A percentile compares a stretch with the other conserved stretches of the same genome.
These are phyloP conservation scores for Julus scandinavius DNA, from an alignment of 2,888 invertebrate genomes.

Conservation along the genomic window DNA sequence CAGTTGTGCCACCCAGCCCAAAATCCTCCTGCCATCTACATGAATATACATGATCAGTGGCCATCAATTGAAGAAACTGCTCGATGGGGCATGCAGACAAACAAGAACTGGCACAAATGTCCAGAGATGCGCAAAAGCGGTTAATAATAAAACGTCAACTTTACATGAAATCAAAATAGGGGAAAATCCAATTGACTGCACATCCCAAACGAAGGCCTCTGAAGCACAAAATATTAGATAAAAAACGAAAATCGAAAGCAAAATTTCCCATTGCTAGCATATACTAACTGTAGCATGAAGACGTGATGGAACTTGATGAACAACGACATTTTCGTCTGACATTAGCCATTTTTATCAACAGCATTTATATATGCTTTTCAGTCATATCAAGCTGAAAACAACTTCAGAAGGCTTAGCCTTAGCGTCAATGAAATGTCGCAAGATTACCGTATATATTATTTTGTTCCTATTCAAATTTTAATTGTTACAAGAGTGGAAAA, in stretches of 20 bases:
- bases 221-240: background rate
- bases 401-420: too few species aligned
- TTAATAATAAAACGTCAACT: constrained; percentile 26
- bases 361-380: too few species aligned
- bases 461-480: too few species aligned
- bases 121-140: background rate
- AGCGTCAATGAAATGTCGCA: too few species aligned
- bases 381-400: too few species aligned
- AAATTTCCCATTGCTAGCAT: too few species aligned
- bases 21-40: background rate
- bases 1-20: background rate
- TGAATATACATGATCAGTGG: constrained; percentile 16
- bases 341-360: too few species aligned
- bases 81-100: constrained; percentile 18
- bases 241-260: too few species aligned
- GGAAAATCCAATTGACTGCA: constrained; percentile 17
- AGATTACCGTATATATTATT: too few species aligned
- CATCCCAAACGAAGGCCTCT: background rate
- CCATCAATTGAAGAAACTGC: background rate
- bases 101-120: constrained; percentile 15
- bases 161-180: constrained; percentile 21
- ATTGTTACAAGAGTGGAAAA: too few species aligned
- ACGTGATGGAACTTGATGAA: background rate
- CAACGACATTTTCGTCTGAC: too few species aligned
- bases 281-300: too few species aligned